Evolutionary conservation across 1,140 invertebrate species (phyloP), one percentile per base, ranked within the genome.

Genomic region (Pseudomyrmex concolor): DNA sequence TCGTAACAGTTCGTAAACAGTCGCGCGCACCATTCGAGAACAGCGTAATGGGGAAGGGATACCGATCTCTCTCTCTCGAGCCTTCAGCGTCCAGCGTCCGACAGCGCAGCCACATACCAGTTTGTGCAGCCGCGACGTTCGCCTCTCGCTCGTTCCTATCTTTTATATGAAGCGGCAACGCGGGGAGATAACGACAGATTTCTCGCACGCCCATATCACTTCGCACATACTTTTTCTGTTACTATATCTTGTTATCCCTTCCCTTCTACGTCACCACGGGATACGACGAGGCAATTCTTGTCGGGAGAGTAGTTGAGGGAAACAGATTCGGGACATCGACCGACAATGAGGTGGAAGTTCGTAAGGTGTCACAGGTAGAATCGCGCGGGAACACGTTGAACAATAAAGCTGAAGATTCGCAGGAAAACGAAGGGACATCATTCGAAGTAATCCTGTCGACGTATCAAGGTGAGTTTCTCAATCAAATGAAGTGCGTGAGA

Each of bases 71-170:
- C 74, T 74, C 59, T 80, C 54, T 77, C 51, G 83, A 54, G 83
- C 83, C 73, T 85, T 88, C 73, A 34, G 34, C 86, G 73, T 86
- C 82, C 60, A 51, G 84, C 4, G 84, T 59, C 59, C 85, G 68
- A 81, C 81, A 89, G 84, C 88, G 84, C 81, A 63, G 84, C 86
- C 76, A 77, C 89, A 94, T 91, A 94, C 91, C 91, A 91, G 90
- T 93, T 93, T 91, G 93, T 92, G 92, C 93, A 93, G 91, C 89
- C 92, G 93, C 92, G 90, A 82, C 90, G 93, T 92, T 90, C 91
- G 91, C 90, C 89, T 91, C 90, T 86, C 63, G 77, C 62, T 88
- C 86, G 80, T 78, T 84, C 50, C 34, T 62, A 67, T 60, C 55
- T 74, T 43, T 84, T 15, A 76, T 77, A 17, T 45, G 57, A 73